phyloP scores from a whole-genome alignment of 2,113 vertebrate species.

The Sarotherodon lohbergeri region DNA sequence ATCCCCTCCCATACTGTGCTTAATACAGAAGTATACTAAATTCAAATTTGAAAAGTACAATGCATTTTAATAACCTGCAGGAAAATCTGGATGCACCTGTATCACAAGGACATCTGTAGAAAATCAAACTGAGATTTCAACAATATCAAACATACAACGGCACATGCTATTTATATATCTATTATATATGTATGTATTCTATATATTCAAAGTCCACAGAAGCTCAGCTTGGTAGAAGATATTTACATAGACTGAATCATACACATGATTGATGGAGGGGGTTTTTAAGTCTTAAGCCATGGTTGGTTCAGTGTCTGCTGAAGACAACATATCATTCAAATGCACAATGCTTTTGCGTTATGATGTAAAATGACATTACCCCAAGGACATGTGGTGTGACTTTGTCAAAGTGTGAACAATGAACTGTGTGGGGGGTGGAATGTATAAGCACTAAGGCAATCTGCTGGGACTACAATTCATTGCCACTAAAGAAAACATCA shows the following conservation, averaged over 20 bases:
- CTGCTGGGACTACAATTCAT: constrained; percentile 28
- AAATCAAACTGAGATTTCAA: constrained; percentile 4
- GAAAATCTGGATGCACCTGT: background rate
- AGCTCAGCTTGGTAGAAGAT: background rate
- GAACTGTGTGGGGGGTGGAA: constrained; percentile 31
- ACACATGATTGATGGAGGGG: constrained; percentile 36
- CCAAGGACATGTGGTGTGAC: constrained; percentile 49
- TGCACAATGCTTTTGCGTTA: constrained; percentile 14
- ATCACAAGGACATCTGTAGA: constrained; percentile 1
- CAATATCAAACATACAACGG: background rate
- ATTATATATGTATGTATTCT: constrained; percentile 32
- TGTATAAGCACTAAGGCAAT: constrained; percentile 12
- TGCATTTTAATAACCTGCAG: constrained; percentile 7
- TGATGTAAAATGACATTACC: constrained; percentile 56
- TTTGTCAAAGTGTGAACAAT: constrained; percentile 59
- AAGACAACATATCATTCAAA: constrained; percentile 41
- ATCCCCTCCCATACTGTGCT: background rate
- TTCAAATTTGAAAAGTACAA: constrained; percentile 7
- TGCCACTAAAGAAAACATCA: constrained; percentile 45
- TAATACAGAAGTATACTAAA: background rate
- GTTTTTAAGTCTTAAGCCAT: constrained; percentile 27
- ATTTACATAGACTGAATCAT: constrained; percentile 31
- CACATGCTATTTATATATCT: background rate
- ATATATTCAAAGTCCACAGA: background rate
- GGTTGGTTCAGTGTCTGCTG: constrained; percentile 23